phyloP scores from a whole-genome alignment of 1,140 invertebrate genomes.

The Euwallacea fornicatus region DNA sequence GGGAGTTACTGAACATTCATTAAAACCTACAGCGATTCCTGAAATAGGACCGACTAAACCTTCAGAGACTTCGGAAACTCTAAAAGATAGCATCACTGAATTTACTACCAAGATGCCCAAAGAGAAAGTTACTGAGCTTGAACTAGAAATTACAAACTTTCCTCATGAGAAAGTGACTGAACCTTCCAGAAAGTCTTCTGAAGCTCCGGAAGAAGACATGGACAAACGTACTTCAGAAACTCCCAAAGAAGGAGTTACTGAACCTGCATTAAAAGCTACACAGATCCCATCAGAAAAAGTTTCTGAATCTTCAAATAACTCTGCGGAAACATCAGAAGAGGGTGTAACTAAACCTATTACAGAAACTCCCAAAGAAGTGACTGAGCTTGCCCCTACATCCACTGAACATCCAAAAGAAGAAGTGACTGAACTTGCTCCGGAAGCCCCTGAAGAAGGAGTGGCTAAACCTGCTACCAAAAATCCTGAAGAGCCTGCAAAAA shows the following conservation, averaged over 20 bases:
- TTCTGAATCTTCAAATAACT: slow-evolving; percentile 24
- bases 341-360: not conserved
- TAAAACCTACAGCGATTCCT: too few species aligned
- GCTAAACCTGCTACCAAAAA: too few species aligned
- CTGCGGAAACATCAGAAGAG: slow-evolving; percentile 12
- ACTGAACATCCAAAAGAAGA: slow-evolving; percentile 20
- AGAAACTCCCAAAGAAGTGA: not conserved
- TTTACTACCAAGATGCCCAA: not conserved
- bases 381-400: not conserved
- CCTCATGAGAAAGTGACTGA: slow-evolving; percentile 4
- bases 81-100: slow-evolving; percentile 37
- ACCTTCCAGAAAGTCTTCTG: not conserved
- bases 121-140: not conserved
- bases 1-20: slow-evolving; percentile 1
- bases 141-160: slow-evolving; percentile 26
- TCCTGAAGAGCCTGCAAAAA: slow-evolving; percentile 4
- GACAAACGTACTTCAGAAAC: slow-evolving; percentile 2
- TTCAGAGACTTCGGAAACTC: not conserved
- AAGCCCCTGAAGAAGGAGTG: slow-evolving; percentile 33
- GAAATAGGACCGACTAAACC: slow-evolving; percentile 1
- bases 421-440: slow-evolving; percentile 16
- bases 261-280: slow-evolving; percentile 14
- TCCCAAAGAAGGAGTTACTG: slow-evolving; percentile 33
- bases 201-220: slow-evolving; percentile 35
- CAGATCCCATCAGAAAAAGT: not conserved